A percentile compares a stretch with the other conserved stretches of the same genome.
Evolutionary conservation across 2,888 invertebrate genomes (phyloP).

Genomic region (Parapristionchus giblindavisi): DNA sequence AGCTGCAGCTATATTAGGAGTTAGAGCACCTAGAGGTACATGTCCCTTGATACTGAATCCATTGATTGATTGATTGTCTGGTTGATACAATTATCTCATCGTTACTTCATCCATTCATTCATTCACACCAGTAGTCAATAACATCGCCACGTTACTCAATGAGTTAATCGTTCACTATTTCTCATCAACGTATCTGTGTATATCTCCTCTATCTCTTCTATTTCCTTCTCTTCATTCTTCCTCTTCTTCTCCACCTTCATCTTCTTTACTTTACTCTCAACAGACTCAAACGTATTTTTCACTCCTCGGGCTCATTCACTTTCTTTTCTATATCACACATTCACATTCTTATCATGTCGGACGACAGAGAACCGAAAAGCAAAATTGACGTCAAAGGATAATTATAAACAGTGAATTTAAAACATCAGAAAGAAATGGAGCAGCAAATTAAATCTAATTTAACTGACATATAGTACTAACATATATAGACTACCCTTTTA

Average conservation of each 20-base stretch:
- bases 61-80: too few relatives aligned
- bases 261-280: too few relatives aligned
- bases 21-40: conserved; percentile 32
- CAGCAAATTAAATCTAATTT: not conserved
- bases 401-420: not conserved
- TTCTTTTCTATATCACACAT: conserved; percentile 23
- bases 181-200: conserved; percentile 25
- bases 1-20: conserved; percentile 51
- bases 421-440: not conserved
- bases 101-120: conserved; percentile 5
- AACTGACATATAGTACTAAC: not conserved
- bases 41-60: not conserved
- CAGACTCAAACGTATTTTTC: too few relatives aligned
- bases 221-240: not conserved
- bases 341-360: too few relatives aligned
- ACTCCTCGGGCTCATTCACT: too few relatives aligned
- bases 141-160: conserved; percentile 19
- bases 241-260: too few relatives aligned
- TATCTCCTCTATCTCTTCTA: not conserved
- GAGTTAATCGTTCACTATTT: conserved; percentile 31
- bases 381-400: not conserved
- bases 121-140: conserved; percentile 31
- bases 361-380: not conserved
- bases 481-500: not conserved
- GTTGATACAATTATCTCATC: not conserved